phyloP scores from a whole-genome alignment of 2,113 vertebrate species.

The Sterna hirundo region DNA sequence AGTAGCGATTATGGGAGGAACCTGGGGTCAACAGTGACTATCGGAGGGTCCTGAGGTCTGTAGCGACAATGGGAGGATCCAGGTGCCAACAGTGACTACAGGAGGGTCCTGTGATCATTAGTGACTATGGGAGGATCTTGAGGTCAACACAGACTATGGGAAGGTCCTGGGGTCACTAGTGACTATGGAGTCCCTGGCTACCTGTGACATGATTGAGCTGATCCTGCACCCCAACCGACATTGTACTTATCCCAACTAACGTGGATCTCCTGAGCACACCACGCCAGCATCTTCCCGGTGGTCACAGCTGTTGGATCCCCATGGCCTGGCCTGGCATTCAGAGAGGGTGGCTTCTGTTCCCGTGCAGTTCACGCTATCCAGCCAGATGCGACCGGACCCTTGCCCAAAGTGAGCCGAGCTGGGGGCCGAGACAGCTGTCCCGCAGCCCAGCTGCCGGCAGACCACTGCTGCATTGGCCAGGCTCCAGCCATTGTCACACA shows the following conservation, averaged over 20 bases:
- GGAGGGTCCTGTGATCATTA: neutral
- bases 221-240: neutral
- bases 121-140: neutral
- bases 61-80: neutral
- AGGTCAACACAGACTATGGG: neutral
- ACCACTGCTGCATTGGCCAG: neutral
- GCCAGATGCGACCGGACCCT: neutral
- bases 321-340: neutral
- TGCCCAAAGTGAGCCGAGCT: neutral
- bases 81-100: neutral
- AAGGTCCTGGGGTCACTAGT: neutral
- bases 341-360: neutral
- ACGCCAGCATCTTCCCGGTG: slow-evolving; percentile 8
- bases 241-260: accelerated
- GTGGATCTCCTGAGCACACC: neutral
- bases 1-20: neutral
- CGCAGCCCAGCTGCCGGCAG: slow-evolving; percentile 42
- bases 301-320: slow-evolving; percentile 27
- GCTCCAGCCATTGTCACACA: neutral
- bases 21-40: neutral
- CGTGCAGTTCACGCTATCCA: neutral
- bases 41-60: neutral
- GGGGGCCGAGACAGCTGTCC: neutral
- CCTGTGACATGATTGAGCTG: too few relatives aligned
- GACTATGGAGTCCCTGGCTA: neutral